These are phyloP conservation scores for Noctua janthina DNA, from an alignment of 2,888 invertebrate genomes.

Conservation along the genomic window DNA sequence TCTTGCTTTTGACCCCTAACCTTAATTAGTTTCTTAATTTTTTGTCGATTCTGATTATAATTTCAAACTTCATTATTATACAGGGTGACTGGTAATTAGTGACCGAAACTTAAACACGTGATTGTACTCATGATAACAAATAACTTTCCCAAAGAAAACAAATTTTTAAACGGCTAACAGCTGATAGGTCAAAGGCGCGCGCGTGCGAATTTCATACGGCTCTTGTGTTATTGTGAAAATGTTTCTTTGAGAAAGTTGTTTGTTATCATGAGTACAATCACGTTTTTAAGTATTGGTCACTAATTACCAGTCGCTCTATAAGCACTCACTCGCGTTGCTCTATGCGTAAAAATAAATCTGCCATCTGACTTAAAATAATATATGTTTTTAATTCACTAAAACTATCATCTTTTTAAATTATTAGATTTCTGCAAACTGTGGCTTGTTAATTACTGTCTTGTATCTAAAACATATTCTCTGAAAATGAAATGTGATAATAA, in stretches of 20 bases:
- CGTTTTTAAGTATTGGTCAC: too few relatives aligned
- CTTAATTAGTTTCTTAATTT: not conserved
- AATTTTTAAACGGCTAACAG: too few relatives aligned
- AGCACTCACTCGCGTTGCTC: not conserved
- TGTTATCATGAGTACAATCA: too few relatives aligned
- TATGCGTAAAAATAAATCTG: not conserved
- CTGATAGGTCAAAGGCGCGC: too few relatives aligned
- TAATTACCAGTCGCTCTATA: too few relatives aligned
- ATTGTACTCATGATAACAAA: too few relatives aligned
- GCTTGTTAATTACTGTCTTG: not conserved
- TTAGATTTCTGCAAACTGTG: not conserved
- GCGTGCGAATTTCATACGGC: too few relatives aligned
- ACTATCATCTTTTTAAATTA: not conserved
- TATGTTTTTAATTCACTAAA: not conserved
- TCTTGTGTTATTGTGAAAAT: too few relatives aligned
- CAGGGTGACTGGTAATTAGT: too few relatives aligned
- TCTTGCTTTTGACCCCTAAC: not conserved
- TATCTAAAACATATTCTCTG: constrained; percentile 11
- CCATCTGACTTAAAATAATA: not conserved
- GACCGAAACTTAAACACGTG: too few relatives aligned
- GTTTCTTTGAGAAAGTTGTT: too few relatives aligned
- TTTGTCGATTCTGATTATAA: not conserved
- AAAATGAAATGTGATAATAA: constrained; percentile 56
- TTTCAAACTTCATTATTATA: not conserved
- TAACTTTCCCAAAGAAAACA: too few relatives aligned